Evolutionary conservation across 2,888 invertebrate genomes (phyloP), one percentile per base, ranked within the genome.

Genomic region (Cheilosia vernalis): DNA sequence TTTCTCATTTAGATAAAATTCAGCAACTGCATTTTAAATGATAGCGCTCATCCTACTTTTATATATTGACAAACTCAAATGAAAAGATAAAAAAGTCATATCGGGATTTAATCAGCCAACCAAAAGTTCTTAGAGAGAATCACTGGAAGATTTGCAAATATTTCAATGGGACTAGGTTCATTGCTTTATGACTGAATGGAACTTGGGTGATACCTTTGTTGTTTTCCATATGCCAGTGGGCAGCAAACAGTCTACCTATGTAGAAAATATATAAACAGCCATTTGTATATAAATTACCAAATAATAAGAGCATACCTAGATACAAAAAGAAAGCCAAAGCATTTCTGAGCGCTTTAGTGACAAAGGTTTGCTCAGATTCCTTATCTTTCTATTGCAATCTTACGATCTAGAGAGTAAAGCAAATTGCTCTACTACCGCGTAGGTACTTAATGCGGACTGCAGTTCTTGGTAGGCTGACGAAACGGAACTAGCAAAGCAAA

Each of bases 331-430:
- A 24, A 40, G 21, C 13, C 51, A 66, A 40, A 40, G 53, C 13
- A 53, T 15, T 40, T 9, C 15, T 51, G 37, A 24, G 24, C 40
- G 24, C 64, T 66, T 44, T 21, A 49, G n/a, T 33, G 37, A 27
- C 19, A 33, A 49, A 49, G 19, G 24, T 37, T 51, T 66, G 37
- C 66, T 37, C 24, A 42, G 40, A 60, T 60, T 70, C 51, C 60
- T 70, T 70, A 70, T 70, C 70, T 70, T 37, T 27, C 49, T 70
- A 60, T 40, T 37, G 40, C 70, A 70, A 70, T 51, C 60, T 60
- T 47, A 33, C 17, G 15, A 70, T 70, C 30, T 49, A 42, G 51
- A 60, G 51, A 51, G 60, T 51, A 19, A 40, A 37, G n/a, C 19
- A 44, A 56, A 69, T 69, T 30, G 5, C 9, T 53, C 37, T 66